Percentiles rank a stretch among this genome's conserved stretches.
phyloP scores from a whole-genome alignment of 1,140 invertebrate genomes.

The Nasonia vitripennis region DNA sequence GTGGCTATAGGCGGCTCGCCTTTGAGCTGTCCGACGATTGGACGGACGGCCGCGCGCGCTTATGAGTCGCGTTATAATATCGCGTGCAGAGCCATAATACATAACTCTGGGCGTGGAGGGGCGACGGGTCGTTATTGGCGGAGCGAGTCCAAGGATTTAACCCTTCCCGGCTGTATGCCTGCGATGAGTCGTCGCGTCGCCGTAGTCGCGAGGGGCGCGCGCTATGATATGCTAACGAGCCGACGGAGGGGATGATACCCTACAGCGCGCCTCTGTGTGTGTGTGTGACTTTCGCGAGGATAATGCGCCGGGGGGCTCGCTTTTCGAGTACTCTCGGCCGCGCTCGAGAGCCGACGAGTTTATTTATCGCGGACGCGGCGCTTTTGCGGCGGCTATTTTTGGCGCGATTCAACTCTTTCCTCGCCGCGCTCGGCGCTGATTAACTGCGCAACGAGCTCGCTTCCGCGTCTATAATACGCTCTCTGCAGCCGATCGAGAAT shows the following conservation, averaged over 20 bases:
- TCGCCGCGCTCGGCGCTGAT: no score
- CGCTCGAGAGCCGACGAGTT: not conserved
- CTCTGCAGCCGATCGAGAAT: not conserved
- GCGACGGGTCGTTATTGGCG: constrained; percentile 65
- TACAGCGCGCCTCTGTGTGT: not conserved
- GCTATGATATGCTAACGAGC: constrained; percentile 67
- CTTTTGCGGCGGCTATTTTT: not conserved
- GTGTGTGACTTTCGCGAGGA: no score
- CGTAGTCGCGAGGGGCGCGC: constrained; percentile 26
- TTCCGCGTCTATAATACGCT: no score
- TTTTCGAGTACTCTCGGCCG: not conserved
- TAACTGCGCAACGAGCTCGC: no score
- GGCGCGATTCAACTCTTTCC: no score
- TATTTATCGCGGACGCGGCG: no score
- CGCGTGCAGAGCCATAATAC: not conserved
- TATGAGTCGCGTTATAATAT: constrained; percentile 17
- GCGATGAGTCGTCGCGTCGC: constrained; percentile 31
- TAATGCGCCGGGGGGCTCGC: not conserved
- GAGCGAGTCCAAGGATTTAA: constrained; percentile 60
- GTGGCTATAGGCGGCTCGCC: constrained; percentile 57
- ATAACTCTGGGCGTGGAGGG: constrained; percentile 23
- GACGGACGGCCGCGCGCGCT: constrained; percentile 57
- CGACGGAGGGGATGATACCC: constrained; percentile 8
- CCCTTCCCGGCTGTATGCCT: constrained; percentile 55
- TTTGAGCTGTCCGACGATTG: constrained; percentile 69